Conservation (phyloP, 2,888 invertebrate species). For the Heliconius hortense region DNA sequence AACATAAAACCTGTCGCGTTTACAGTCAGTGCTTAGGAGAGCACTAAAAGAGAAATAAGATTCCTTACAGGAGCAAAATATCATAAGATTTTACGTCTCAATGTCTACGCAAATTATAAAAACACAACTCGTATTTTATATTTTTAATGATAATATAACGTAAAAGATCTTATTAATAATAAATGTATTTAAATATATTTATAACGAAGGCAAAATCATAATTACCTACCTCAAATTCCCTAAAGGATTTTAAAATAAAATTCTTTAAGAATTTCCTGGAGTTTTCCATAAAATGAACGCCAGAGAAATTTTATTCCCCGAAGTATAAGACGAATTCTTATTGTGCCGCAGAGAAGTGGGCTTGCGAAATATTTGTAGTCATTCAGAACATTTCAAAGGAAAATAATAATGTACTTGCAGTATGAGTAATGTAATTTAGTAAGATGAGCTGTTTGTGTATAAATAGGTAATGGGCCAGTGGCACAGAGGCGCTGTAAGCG, state of each 20-base stretch:
- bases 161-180: background rate
- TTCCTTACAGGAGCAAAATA: background rate
- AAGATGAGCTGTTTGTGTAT: conserved; percentile 2
- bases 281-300: conserved; percentile 32
- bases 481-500: too few relatives aligned
- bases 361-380: conserved; percentile 32
- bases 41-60: too few relatives aligned
- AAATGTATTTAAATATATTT: background rate
- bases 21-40: too few relatives aligned
- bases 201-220: conserved; percentile 4
- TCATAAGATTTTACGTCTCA: background rate
- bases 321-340: conserved; percentile 23
- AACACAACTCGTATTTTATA: background rate
- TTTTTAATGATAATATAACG: background rate
- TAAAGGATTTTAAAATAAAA: conserved; percentile 33
- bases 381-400: conserved; percentile 16
- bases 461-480: conserved; percentile 1
- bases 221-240: conserved; percentile 10
- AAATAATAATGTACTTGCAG: conserved; percentile 1
- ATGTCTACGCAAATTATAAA: background rate
- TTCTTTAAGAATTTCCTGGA: conserved; percentile 28
- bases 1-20: too few relatives aligned
- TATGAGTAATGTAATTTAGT: background rate
- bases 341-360: conserved; percentile 18
- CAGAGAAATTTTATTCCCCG: conserved; percentile 27